Evolutionary conservation across 2,888 invertebrate species (phyloP).

Genomic region (Dysmachus trigonus): DNA sequence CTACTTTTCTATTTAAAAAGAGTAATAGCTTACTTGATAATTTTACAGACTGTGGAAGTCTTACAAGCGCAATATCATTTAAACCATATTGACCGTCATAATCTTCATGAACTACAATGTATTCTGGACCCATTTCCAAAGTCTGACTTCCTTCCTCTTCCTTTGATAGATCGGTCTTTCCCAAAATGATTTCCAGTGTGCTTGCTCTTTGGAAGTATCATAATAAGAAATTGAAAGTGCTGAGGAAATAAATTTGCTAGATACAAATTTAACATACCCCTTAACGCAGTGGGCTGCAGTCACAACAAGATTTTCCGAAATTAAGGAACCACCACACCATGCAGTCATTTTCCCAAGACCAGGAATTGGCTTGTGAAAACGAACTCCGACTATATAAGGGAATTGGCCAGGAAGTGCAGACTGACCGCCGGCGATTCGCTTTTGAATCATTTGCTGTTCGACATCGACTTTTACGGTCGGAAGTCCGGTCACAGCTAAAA

Average conservation of each 20-base stretch:
- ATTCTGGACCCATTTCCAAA: neutral
- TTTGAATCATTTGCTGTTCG: neutral
- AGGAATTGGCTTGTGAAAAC: neutral
- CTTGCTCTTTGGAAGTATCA: neutral
- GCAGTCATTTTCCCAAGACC: neutral
- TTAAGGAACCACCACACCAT: conserved; percentile 8
- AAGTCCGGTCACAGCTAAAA: neutral
- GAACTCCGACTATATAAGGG: neutral
- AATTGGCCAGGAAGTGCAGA: neutral
- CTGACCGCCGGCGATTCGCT: neutral
- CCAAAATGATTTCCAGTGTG: neutral
- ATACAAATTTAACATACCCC: neutral
- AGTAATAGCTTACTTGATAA: conserved; percentile 56
- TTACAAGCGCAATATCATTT: conserved; percentile 61
- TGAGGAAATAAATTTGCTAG: neutral
- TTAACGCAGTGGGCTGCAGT: conserved; percentile 43
- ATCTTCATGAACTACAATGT: conserved; percentile 58
- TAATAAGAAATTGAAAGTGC: neutral
- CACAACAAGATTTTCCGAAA: conserved; percentile 25
- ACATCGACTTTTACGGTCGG: neutral
- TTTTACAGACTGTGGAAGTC: conserved; percentile 57
- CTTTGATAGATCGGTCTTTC: conserved; percentile 12
- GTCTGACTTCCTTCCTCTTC: conserved; percentile 16
- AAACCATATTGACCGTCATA: conserved; percentile 60
- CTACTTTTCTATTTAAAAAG: neutral